phyloP scores from a whole-genome alignment of 1,140 invertebrate species.

The Drosophila cardini region DNA sequence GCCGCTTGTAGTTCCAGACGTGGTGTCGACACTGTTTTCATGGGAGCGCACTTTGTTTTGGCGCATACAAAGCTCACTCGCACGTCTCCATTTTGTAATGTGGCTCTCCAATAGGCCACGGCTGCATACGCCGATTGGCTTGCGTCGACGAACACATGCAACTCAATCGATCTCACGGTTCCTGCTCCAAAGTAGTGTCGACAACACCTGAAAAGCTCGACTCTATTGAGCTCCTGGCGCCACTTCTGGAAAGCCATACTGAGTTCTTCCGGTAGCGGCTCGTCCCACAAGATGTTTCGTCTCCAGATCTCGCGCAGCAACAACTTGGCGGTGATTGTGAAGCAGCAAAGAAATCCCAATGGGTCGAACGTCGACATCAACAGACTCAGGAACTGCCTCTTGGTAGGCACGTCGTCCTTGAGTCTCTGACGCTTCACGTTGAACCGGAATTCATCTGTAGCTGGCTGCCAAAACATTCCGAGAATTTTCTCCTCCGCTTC shows the following conservation, averaged over 20 bases:
- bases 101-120: conserved; percentile 41
- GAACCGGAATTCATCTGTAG: conserved; percentile 21
- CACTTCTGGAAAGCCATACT: not conserved
- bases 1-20: conserved; percentile 84
- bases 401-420: not conserved
- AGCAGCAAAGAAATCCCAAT: conserved; percentile 3
- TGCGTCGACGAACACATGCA: conserved; percentile 57
- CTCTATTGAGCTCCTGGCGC: too few species aligned
- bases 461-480: conserved; percentile 25
- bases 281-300: not conserved
- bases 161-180: conserved; percentile 4
- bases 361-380: conserved; percentile 7
- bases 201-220: not conserved
- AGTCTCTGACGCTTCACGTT: conserved; percentile 13
- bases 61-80: conserved; percentile 19
- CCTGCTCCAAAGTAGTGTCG: too few species aligned
- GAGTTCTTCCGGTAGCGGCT: not conserved
- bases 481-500: conserved; percentile 7
- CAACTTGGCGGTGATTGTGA: not conserved
- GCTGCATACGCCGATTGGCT: conserved; percentile 38
- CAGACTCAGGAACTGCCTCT: conserved; percentile 9
- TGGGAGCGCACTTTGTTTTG: conserved; percentile 79
- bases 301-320: not conserved
- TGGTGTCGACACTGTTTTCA: conserved; percentile 78
- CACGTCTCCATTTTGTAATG: not conserved